Evolutionary conservation across 2,797 vertebrate species (phyloP), one percentile per base, ranked within the genome.

Genomic region (Anabacerthia variegaticeps): DNA sequence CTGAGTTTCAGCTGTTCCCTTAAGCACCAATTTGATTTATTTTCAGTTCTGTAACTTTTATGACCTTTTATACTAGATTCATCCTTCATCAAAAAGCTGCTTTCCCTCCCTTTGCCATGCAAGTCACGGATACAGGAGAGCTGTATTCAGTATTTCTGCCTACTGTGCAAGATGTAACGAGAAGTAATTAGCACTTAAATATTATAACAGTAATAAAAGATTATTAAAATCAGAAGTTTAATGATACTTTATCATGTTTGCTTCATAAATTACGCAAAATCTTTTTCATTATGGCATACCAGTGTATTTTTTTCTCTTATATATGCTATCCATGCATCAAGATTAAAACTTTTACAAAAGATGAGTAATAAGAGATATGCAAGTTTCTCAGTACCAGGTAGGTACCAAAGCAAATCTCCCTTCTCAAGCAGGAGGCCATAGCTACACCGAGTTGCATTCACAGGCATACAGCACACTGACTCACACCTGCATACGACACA

Each of bases 401-500:
- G 22, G 36, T 49, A 83, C 43, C 6, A 4, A 55, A 65, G 17
- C 23, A 49, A 6, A 20, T 23, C 39, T 88, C 23, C 51, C 34
- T 52, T 36, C 44, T 27, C 4, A 4, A 61, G 44, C 5, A 71
- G 74, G 43, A 86, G 58, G 51, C 37, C 0, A 2, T 6, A 30
- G 34, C 37, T 68, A 14, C 0, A 0, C 39, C 7, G 5, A 30
- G 24, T 19, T 65, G 10, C 34, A 26, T 39, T 78, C 46, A 14
- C 34, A 84, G 44, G 58, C 30, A 17, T 7, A 7, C 30, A 28
- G 24, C 6, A 0, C 4, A 8, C 13, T 4, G 21, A 19, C 26
- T n/a, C 14, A 10, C 10, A 28, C 18, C 36, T 18, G 3, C 18
- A 2, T 3, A 10, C 26, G 12, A 7, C 5, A 1, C 41, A 17